Base-by-base conservation (phyloP, 2,888 invertebrate genomes). In the Ennomos quercinarius region DNA sequence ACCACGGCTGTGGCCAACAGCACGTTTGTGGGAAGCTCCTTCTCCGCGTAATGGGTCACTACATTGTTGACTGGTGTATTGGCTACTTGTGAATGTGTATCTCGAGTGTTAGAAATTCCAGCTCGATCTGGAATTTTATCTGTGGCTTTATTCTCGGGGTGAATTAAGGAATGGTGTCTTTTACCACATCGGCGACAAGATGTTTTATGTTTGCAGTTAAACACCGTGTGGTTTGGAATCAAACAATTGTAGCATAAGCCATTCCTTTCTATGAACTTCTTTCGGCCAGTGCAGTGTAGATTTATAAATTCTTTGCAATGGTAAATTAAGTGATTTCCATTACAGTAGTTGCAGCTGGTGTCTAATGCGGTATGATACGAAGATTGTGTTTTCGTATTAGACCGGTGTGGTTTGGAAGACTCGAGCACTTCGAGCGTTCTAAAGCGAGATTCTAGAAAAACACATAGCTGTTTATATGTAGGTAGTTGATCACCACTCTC, bases 51-150 rank as follows among this genome's bases (percentile, higher is more conserved):
- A 37, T 46, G 67, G 44, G 43, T 37, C 13, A 12, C 46, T 46
- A 46, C 46, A 13, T 37, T 46, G 46, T 45, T 45, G 45, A 35
- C 45, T 73, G 45, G 45, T 45, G 35, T 45, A 43, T 27, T 37
- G 36, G 42, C 13, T 51, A 45, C 45, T n/a, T 45, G n/a, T 45
- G 35, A 27, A 17, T 13, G 2, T 17, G 10, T 17, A 11, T 43
- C 27, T 43, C 43, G 43, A 17, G 17, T 43, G 27, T 10, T 4
- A 10, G 37, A 37, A 27, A 27, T 43, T 43, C 27, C 43, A 43
- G 43, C 43, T 43, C 43, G 17, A 13, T 27, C 43, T 43, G 27
- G n/a, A 43, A 43, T 17, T 9, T 43, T 17, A 17, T 17, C 17
- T 17, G 17, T 17, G 13, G 13, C 13, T 41, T 41, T 41, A 41